These are phyloP conservation scores for Amiota mariae DNA, from an alignment of 2,888 invertebrate genomes.

Conservation along the genomic window DNA sequence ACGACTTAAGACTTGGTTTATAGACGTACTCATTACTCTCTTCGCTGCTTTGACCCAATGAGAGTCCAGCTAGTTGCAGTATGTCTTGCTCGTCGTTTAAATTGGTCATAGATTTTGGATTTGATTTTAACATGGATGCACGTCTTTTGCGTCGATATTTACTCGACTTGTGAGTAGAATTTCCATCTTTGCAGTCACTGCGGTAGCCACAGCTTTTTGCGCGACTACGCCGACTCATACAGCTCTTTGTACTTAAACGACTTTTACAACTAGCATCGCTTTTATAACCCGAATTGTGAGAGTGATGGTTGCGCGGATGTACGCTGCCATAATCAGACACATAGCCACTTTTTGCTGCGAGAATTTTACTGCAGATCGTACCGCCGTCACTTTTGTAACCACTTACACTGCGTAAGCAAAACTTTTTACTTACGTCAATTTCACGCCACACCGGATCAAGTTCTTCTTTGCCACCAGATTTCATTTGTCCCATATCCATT, in stretches of 20 bases:
- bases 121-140: conserved; percentile 54
- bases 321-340: conserved; percentile 77
- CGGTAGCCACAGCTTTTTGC: conserved; percentile 72
- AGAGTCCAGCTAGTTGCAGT: conserved; percentile 76
- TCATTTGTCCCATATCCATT: conserved; percentile 34
- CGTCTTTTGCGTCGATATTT: conserved; percentile 70
- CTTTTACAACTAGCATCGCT: conserved; percentile 78
- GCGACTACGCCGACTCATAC: conserved; percentile 76
- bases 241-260: conserved; percentile 77
- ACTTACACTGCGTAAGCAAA: conserved; percentile 76
- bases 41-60: conserved; percentile 76
- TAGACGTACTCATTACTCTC: conserved; percentile 72
- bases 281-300: conserved; percentile 76
- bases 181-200: conserved; percentile 65
- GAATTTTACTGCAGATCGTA: conserved; percentile 74
- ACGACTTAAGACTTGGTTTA: conserved; percentile 68
- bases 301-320: conserved; percentile 56
- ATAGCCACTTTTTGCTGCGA: conserved; percentile 75
- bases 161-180: conserved; percentile 70
- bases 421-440: conserved; percentile 79
- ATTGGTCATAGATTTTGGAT: conserved; percentile 74
- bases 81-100: conserved; percentile 76
- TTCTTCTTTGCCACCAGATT: conserved; percentile 75
- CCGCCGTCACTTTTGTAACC: conserved; percentile 78
- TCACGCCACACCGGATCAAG: conserved; percentile 80